Conservation (phyloP, 2,797 vertebrate genomes). For the Melopsittacus undulatus region DNA sequence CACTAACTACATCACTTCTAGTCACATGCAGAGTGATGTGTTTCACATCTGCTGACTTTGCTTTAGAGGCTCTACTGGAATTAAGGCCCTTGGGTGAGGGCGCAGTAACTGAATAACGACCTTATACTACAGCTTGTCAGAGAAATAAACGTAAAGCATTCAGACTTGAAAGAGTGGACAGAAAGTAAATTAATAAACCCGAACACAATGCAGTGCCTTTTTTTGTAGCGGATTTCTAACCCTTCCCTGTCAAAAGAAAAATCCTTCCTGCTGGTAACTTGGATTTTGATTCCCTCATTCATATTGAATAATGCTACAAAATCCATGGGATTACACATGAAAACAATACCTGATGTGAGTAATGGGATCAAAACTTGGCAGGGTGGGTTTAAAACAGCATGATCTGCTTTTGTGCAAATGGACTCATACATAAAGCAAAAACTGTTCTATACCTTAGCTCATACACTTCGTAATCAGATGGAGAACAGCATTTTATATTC, state of each 20-base stretch:
- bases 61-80: conserved; percentile 46
- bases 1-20: conserved; percentile 3
- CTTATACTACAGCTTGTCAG: conserved; percentile 26
- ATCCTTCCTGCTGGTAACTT: neutral
- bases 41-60: conserved; percentile 45
- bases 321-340: neutral
- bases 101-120: conserved; percentile 43
- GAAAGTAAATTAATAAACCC: conserved; percentile 40
- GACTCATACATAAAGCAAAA: neutral
- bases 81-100: conserved; percentile 43
- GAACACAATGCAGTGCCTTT: neutral
- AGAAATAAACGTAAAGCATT: conserved; percentile 52
- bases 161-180: neutral
- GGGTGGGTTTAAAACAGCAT: neutral
- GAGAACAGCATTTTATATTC: neutral
- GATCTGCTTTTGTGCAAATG: neutral
- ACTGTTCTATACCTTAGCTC: neutral
- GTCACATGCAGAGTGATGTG: neutral
- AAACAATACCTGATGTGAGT: neutral
- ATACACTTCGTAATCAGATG: neutral
- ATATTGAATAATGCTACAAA: neutral
- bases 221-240: neutral
- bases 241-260: neutral
- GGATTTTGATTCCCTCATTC: neutral
- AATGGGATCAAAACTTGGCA: neutral